Evolutionary conservation across 2,113 vertebrate species (phyloP), one percentile per base, ranked within the genome.

Genomic region (Nannospalax galili): DNA sequence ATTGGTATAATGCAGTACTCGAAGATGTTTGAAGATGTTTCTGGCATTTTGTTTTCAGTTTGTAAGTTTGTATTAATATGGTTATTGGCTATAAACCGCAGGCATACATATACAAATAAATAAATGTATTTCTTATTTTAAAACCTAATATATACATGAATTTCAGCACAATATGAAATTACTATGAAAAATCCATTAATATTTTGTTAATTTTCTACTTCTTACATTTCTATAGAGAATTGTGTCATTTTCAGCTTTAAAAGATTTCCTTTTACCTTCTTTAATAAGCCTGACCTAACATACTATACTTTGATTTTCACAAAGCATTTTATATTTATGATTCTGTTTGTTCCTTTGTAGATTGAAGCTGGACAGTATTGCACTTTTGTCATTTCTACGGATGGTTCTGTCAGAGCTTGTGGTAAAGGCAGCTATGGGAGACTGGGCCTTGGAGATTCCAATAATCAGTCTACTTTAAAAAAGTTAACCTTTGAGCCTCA

Each of bases 321-420:
- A 72, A 92, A 94, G n/a, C 72, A 82, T 95, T 72, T 79, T 86
- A 85, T 58, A 62, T 91, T 93, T 95, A 84, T 42, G n/a, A 30
- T 94, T 0, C 58, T 77, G 48, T 48, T 40, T 97, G 82, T 95
- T 97, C 95, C 88, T 22, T 91, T 94, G 32, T 77, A 99, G 99
- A 99, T 99, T 97, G 99, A 99, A 98, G 99, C 99, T 96, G 99
- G 99, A 93, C 99, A 99, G 16, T 99, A 99, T 89, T 99, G 99
- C 95, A 99, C 99, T 26, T 99, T 99, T 95, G 99, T 99, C 48
- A 99, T 99, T 97, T 98, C 99, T 73, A 98, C 98, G 0, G 99
- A 99, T 97, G 99, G 99, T 73, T 99, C 99, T 65, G 99, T 99
- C 52, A 98, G 98, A 98, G 99, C 99, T 87, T 99, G 99, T 69